phyloP scores from a whole-genome alignment of 2,113 vertebrate species.

The Vidua macroura region DNA sequence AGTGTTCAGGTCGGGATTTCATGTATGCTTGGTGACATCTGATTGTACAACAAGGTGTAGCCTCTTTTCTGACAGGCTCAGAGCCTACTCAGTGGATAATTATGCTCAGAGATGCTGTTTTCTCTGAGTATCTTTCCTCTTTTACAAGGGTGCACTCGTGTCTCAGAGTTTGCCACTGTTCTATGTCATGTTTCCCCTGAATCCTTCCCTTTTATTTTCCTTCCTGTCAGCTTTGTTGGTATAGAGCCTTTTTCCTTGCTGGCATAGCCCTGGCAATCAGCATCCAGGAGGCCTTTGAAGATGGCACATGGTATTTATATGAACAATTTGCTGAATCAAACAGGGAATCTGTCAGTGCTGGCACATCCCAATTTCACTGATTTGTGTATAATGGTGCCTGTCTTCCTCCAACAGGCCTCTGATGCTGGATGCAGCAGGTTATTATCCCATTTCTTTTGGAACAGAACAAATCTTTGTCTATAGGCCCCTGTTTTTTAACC shows the following conservation, averaged over 20 bases:
- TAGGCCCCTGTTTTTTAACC: not conserved
- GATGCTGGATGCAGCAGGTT: not conserved
- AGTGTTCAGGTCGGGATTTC: not conserved
- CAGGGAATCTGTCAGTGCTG: not conserved
- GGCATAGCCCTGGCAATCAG: not conserved
- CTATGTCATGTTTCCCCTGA: not conserved
- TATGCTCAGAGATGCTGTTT: not conserved
- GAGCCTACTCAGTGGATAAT: not conserved
- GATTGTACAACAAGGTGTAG: not conserved
- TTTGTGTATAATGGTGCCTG: not conserved
- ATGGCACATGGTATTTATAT: not conserved
- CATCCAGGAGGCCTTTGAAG: conserved; percentile 2
- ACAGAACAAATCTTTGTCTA: not conserved
- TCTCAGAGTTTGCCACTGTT: not conserved
- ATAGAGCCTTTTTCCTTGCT: not conserved
- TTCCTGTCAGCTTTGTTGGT: not conserved
- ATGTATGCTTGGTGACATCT: not conserved
- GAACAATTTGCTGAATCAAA: conserved; percentile 34
- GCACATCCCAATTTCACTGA: not conserved
- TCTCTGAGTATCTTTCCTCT: not conserved
- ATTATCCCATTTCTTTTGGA: not conserved
- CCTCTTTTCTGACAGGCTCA: not conserved
- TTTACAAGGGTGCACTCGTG: fast-evolving
- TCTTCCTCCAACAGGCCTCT: not conserved
- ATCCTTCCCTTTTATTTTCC: not conserved